phyloP scores from a whole-genome alignment of 2,888 invertebrate genomes.

The Operophtera brumata region DNA sequence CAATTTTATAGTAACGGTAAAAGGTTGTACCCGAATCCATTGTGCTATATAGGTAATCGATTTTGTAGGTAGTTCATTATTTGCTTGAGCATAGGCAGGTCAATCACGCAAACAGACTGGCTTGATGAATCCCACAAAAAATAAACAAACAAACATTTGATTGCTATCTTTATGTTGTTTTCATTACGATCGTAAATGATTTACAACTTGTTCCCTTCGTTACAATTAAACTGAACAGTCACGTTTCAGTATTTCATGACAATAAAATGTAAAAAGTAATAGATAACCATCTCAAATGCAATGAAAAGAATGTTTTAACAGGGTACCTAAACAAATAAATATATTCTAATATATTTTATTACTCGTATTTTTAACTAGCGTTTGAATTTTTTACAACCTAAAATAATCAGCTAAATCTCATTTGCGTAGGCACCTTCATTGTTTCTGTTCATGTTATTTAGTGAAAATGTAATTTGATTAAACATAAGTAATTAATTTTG shows the following conservation, averaged over 20 bases:
- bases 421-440: too few species aligned
- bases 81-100: too few species aligned
- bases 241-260: background rate
- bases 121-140: too few species aligned
- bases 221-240: background rate
- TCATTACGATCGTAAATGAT: background rate
- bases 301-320: conserved; percentile 1
- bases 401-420: background rate
- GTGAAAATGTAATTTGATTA: too few species aligned
- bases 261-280: background rate
- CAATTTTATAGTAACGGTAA: too few species aligned
- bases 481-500: too few species aligned
- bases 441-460: too few species aligned
- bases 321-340: background rate
- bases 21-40: too few species aligned
- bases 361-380: background rate
- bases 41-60: too few species aligned
- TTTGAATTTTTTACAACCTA: background rate
- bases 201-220: background rate
- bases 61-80: too few species aligned
- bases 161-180: background rate
- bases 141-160: background rate
- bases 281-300: background rate
- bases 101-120: too few species aligned
- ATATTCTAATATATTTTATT: background rate